Evolutionary conservation across 2,797 vertebrate genomes (phyloP), one percentile per base, ranked within the genome.

Genomic region (Rhynchotus rufescens): DNA sequence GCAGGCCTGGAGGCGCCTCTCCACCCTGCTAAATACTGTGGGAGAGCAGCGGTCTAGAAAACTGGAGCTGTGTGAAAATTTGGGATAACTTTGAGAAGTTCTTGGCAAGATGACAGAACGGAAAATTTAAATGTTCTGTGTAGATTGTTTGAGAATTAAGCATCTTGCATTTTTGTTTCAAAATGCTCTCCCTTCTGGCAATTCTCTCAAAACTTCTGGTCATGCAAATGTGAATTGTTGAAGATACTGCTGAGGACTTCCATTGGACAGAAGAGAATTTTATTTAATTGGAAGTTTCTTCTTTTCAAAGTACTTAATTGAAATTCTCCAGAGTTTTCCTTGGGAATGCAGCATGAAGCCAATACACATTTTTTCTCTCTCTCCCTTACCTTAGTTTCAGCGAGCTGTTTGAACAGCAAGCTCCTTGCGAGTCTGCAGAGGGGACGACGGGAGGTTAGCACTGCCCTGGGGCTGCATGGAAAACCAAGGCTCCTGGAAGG

Each of bases 121-220:
- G 79, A 52, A 94, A 90, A 68, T 60, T 23, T 85, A 80, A 76
- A 76, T 73, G 84, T 76, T 89, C 45, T 65, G 28, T 74, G 36
- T 65, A 4, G 30, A 94, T 83, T 82, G 87, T 83, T 95, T 92
- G 51, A 78, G 77, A 66, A 94, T 71, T 91, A 89, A 91, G 68
- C 80, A 85, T 94, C 87, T 92, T 89, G 87, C 89, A 77, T 69
- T 88, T 91, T 54, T 84, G 49, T 88, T 92, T 86, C 92, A 88
- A 93, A 94, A 95, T 89, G 51, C 71, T 94, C 71, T 96, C 77
- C 89, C 87, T 86, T 94, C 93, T 95, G 94, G 92, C 93, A 92
- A 67, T 85, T 92, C 77, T 60, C 60, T 94, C 60, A 36, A 87
- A 90, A 92, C 40, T 95, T 95, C 74, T 95, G 90, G 92, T 89